phyloP scores from a whole-genome alignment of 2,797 vertebrate species.

The Enteromius radiatus region DNA sequence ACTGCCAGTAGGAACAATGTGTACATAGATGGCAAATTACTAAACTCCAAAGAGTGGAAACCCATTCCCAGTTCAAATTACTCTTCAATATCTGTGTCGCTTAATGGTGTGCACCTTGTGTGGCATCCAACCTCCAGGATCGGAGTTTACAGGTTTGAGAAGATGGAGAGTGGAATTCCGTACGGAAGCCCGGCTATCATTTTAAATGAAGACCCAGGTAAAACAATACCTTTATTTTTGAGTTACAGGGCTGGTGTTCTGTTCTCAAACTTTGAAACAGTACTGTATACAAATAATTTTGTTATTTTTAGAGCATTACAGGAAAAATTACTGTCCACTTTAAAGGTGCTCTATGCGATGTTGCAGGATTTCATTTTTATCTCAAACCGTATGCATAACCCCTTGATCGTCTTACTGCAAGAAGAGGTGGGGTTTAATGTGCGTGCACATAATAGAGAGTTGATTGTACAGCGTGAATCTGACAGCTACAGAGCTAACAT shows the following conservation, averaged over 20 bases:
- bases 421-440: no score
- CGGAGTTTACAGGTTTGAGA: slow-evolving; percentile 65
- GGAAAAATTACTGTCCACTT: neutral
- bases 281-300: no score
- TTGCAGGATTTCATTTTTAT: no score
- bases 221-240: neutral
- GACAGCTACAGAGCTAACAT: no score
- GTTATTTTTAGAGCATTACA: neutral
- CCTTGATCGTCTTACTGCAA: no score
- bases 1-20: slow-evolving; percentile 10
- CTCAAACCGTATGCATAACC: no score
- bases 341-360: no score
- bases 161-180: fast-evolving
- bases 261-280: neutral
- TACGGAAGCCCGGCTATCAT: slow-evolving; percentile 69
- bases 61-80: slow-evolving; percentile 43
- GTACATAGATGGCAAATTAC: fast-evolving
- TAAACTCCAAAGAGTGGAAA: slow-evolving; percentile 36
- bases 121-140: slow-evolving; percentile 72
- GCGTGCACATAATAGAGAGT: no score
- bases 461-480: no score
- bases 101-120: neutral
- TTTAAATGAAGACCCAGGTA: slow-evolving; percentile 71
- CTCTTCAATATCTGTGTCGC: fast-evolving
- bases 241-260: no score